Base-by-base conservation (phyloP, 2,113 vertebrate species). In the Phocoena sinus region DNA sequence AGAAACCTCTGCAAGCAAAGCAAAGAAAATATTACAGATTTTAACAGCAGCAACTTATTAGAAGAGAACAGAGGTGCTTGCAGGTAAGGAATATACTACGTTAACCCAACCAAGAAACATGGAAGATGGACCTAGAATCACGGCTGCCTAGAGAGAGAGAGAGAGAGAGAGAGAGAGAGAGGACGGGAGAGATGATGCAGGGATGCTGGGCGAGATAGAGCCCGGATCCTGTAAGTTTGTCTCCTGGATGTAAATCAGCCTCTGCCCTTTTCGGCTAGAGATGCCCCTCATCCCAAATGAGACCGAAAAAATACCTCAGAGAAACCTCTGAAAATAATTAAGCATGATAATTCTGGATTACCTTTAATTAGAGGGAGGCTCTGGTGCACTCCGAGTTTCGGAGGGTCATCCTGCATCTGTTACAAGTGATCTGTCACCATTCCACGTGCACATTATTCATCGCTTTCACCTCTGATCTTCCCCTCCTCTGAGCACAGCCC, bases 281-380 rank as follows among this genome's bases (percentile, higher is more conserved):
- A 92, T 71, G 71, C 38, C 74, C 60, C 83, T 86, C 60, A 92
- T 70, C 71, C 81, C 73, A 91, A 25, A 0, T 93, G 88, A 86
- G 50, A 71, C 31, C 5, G 25, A n/a, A 56, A 50, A 33, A 65
- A 15, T 5, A 74, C 62, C 91, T 96, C 93, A 95, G 94, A 90
- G 96, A 98, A 97, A 91, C 31, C 91, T 93, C 74, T 93, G 96
- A 93, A 97, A 97, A 97, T 97, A 97, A 98, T 97, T 97, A 98
- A 97, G 76, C 96, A 68, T 95, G 93, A 77, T 98, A 95, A 97
- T 96, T 97, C 97, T 98, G 98, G 93, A 97, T 98, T 97, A 97
- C 97, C 96, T 96, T 97, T 97, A 95, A 97, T 98, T 96, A 98
- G 94, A 95, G 71, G 86, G 94, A 97, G 68, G 93, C 95, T 95